Evolutionary conservation across 2,113 vertebrate genomes (phyloP).

Genomic region (Pteronura brasiliensis): DNA sequence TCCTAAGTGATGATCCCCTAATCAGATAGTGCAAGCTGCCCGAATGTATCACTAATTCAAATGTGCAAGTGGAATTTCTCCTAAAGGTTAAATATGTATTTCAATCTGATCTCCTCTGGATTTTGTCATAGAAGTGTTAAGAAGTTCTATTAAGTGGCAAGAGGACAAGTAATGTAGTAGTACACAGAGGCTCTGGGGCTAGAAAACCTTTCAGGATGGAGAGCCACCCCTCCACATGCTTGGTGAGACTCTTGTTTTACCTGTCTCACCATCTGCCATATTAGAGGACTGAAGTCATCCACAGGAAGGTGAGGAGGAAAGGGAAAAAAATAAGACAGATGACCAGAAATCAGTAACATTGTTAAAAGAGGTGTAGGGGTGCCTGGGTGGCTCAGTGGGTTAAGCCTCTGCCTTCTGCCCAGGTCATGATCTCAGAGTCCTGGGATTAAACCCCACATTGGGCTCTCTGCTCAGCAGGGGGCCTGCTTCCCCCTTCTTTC

Average conservation of each 20-base stretch:
- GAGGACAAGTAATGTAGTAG: background rate
- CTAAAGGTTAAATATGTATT: background rate
- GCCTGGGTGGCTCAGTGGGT: no score
- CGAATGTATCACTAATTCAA: background rate
- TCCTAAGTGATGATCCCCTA: background rate
- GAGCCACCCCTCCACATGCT: background rate
- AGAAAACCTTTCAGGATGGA: background rate
- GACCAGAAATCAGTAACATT: background rate
- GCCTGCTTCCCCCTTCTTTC: no score
- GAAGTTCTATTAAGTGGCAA: background rate
- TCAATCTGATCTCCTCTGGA: background rate
- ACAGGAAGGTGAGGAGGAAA: background rate
- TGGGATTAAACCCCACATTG: no score
- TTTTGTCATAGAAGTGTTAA: slow-evolving; percentile 1
- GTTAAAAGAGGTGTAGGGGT: background rate
- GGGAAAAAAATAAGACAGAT: background rate
- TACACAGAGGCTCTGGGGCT: background rate
- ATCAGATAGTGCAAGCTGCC: background rate
- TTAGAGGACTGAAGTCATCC: background rate
- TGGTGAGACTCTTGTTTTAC: background rate
- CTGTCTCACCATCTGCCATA: background rate
- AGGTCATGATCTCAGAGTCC: no score
- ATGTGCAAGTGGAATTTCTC: background rate
- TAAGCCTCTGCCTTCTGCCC: no score
- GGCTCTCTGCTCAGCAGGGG: no score